phyloP scores from a whole-genome alignment of 2,797 vertebrate genomes.

The Crossoptilon crossoptilon region DNA sequence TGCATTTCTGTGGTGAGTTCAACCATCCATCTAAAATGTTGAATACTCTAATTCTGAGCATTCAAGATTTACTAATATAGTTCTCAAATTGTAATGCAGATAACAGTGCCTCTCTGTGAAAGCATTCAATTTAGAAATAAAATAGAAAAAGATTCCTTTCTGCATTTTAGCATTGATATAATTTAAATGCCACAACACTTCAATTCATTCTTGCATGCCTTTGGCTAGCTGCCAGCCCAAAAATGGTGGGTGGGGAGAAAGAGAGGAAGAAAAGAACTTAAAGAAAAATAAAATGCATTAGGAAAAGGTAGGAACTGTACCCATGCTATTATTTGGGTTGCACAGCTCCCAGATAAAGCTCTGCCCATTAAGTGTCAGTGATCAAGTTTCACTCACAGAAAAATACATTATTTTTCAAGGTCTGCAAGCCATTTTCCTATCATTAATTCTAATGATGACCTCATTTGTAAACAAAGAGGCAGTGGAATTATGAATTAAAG shows the following conservation, averaged over 20 bases:
- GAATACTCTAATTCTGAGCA: constrained; percentile 64
- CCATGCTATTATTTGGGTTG: neutral
- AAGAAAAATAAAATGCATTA: neutral
- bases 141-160: constrained; percentile 56
- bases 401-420: neutral
- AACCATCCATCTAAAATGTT: constrained; percentile 54
- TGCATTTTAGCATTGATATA: constrained; percentile 59
- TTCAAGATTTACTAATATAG: constrained; percentile 71
- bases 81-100: constrained; percentile 69
- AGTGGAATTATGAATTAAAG: neutral
- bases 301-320: neutral
- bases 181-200: constrained; percentile 58
- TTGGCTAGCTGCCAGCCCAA: constrained; percentile 40
- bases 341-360: neutral
- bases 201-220: constrained; percentile 53
- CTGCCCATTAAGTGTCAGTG: neutral
- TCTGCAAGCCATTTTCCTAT: neutral
- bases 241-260: neutral
- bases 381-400: neutral
- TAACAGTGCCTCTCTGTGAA: constrained; percentile 62
- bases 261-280: neutral
- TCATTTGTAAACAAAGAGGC: neutral
- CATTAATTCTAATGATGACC: neutral
- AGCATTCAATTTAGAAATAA: constrained; percentile 71
- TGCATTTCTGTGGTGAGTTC: constrained; percentile 51